Percentiles rank a stretch among this genome's conserved stretches.
phyloP scores from a whole-genome alignment of 2,797 vertebrate species.

The Sylvilagus floridanus region DNA sequence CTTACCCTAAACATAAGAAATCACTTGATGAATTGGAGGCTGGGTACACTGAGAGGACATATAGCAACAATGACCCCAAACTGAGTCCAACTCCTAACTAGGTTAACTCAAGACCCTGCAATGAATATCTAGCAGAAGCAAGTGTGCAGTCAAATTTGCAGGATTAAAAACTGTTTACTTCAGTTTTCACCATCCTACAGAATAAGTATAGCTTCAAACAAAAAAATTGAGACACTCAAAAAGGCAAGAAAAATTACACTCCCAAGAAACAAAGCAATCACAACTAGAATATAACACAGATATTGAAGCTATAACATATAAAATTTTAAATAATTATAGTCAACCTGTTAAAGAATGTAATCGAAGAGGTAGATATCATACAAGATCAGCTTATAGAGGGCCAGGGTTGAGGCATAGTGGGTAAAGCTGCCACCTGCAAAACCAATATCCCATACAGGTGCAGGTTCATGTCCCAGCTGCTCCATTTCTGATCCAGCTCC shows the following conservation, averaged over 20 bases:
- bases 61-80: not conserved
- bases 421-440: no score
- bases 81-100: not conserved
- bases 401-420: no score
- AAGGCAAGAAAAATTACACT: not conserved
- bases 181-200: not conserved
- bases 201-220: not conserved
- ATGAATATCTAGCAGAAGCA: not conserved
- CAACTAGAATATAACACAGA: conserved; percentile 4
- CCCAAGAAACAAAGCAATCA: conserved; percentile 8
- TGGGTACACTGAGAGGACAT: not conserved
- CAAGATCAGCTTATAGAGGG: no score
- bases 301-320: not conserved
- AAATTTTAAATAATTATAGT: not conserved
- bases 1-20: not conserved
- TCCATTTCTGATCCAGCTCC: no score
- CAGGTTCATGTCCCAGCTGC: no score
- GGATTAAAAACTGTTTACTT: not conserved
- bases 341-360: not conserved
- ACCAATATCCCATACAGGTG: no score
- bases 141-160: not conserved
- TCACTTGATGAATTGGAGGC: not conserved
- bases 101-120: not conserved
- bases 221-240: not conserved
- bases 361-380: not conserved